Conservation (phyloP, 2,113 vertebrate genomes). For the Puffinus mauretanicus region DNA sequence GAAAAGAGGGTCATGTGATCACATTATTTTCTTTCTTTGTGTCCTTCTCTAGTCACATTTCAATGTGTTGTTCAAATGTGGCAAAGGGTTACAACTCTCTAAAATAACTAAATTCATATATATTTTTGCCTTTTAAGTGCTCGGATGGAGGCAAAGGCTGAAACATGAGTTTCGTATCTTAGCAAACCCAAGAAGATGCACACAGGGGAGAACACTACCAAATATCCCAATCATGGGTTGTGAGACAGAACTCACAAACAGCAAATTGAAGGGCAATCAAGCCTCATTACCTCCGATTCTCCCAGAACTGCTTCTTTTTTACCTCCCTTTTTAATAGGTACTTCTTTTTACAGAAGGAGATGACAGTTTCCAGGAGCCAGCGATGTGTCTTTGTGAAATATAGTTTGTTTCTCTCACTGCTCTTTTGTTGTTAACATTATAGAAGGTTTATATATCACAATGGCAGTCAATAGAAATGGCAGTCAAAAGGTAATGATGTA, state of each 20-base stretch:
- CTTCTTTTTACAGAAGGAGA: not conserved
- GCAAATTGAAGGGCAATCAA: not conserved
- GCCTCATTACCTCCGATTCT: not conserved
- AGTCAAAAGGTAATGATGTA: constrained; percentile 26
- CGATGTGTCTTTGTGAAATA: not conserved
- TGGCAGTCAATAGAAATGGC: not conserved
- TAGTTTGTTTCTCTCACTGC: not conserved
- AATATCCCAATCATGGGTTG: not conserved
- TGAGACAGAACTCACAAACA: not conserved
- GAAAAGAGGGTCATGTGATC: not conserved
- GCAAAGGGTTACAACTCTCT: not conserved
- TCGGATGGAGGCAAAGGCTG: not conserved
- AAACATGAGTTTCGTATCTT: not conserved
- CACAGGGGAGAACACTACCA: not conserved
- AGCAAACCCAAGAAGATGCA: not conserved
- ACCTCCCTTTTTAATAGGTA: not conserved
- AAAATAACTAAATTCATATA: not conserved
- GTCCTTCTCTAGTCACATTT: not conserved
- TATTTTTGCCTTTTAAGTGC: not conserved
- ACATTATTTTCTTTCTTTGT: not conserved
- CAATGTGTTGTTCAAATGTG: not conserved
- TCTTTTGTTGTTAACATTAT: not conserved
- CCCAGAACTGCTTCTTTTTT: not conserved
- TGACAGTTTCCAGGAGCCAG: not conserved
- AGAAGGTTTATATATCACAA: constrained; percentile 16